Evolutionary conservation across 2,888 invertebrate species (phyloP), one percentile per base, ranked within the genome.

Genomic region (Lacanobia wlatinum): DNA sequence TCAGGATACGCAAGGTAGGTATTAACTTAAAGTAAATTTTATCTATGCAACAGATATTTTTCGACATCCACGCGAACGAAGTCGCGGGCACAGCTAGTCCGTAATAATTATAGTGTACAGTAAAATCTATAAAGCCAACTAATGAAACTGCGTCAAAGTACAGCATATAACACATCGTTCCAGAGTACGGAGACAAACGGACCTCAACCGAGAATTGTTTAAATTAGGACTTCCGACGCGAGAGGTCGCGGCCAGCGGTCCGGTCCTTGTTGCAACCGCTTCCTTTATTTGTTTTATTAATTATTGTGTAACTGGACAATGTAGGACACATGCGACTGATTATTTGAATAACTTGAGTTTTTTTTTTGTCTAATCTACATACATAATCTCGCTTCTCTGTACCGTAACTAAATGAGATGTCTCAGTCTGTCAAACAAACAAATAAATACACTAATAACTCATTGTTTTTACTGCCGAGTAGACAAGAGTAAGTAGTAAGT

Each of bases 221-320:
- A 91, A 94, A 94, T 94, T 94, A 86, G 90, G 81, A 92, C 93
- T 92, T 94, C 94, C 94, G 91, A 85, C 80, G 70, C 67, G 71
- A 73, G 79, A 84, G 84, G 86, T 84, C 85, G 82, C 70, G 62
- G 64, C 18, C 55, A 63, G 69, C 59, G 63, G 50, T 53, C 67
- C 58, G 70, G 64, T 69, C 80, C 85, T 76, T 70, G 66, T 53
- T 65, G 73, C 67, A 46, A 68, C 38, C 28, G 72, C 69, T 83
- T 83, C 85, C 83, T 80, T 84, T 78, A 81, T 83, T 85, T 83
- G 76, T 80, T 76, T 66, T 38, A 80, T 56, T 66, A 66, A 74
- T 80, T 76, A 58, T 73, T 76, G 55, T 76, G 67, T 68, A 68
- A 77, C 68, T 78, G 59, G 61, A 40, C 64, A 58, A 70, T 77